Base-by-base conservation (phyloP, 2,888 invertebrate genomes). In the Melieria picta region DNA sequence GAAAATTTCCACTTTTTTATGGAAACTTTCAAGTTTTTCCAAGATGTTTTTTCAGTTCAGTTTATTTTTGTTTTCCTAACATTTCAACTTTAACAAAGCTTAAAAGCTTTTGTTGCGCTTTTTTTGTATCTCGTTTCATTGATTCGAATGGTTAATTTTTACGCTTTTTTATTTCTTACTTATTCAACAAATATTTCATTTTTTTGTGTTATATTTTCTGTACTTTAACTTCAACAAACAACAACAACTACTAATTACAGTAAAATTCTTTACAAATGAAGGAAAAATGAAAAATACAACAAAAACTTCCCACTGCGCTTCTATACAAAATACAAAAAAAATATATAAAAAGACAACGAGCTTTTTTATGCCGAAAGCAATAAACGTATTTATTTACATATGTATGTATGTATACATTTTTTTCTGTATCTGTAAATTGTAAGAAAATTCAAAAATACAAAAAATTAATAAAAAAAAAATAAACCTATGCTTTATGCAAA, bases 261-360 rank as follows among this genome's bases (percentile, higher is more conserved):
- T 67, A 16, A 55, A 67, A 67, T 13, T 10, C 16, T 30, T 30
- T 71, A 73, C 69, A 76, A 81, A 79, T 77, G 77, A 80, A 82
- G 79, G 79, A 80, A 81, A 81, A 82, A 82, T 82, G 77, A 72
- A 76, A 82, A 81, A 84, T 83, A 85, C 84, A 83, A 84, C 83
- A 85, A 84, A 79, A 86, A 86, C 86, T 86, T 86, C 85, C 85
- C 85, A 86, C 85, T 85, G 85, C 85, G 85, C 85, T 85, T 86
- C 82, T 79, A 30, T 30, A 82, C 77, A 80, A 80, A 79, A 80
- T 77, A 75, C 70, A 52, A 74, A 75, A 71, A 71, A 75, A 74
- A 74, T 69, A 42, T 72, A 73, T 67, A 47, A 70, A 73, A 71
- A 74, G 7, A 70, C 67, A 70, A 67, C 46, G 52, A 71, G 75